Base-by-base conservation (phyloP, 2,888 invertebrate genomes). In the Pharmacophagus antenor region DNA sequence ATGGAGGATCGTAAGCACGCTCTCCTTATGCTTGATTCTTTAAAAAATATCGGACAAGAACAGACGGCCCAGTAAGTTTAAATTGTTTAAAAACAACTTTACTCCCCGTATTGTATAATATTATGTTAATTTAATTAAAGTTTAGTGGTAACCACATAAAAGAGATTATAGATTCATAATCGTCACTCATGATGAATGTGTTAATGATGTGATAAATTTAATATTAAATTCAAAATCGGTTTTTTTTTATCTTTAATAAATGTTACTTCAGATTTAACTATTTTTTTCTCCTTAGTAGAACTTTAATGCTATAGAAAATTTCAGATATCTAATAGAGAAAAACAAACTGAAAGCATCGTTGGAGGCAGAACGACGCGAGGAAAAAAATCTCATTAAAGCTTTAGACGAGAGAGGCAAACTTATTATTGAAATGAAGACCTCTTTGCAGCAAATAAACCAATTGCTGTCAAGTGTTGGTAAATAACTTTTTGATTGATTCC, bases 391-490 rank as follows among this genome's bases (percentile, higher is more conserved):
- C 0, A 84, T 77, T 1, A 77, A 73, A n/a, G 60, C 84, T 2
- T 79, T 91, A 22, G 84, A 92, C 67, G 81, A 79, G 17, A 90
- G 90, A 59, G 92, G 92, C 0, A 80, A 85, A 65, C 77, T 93
- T 20, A 82, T 93, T 41, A 92, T 93, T 41, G 88, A 92, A 65
- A 89, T 94, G 73, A 91, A 92, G 70, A 91, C 89, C 0, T 91
- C 92, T 0, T 70, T 94, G 59, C 93, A 92, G 69, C 93, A 92
- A 68, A 88, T 94, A 66, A 86, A 92, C 59, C 88, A 92, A 52
- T 82, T 93, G 62, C 74, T 93, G 0, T 82, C 89, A 0, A 86
- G 82, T 50, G 86, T 88, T 5, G 85, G 88, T 87, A 52, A 77
- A 82, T 46, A n/a, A 31, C 10, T 10, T 12, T 6, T 21, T 27